Conservation (phyloP, 2,797 vertebrate genomes). For the Lacerta agilis region DNA sequence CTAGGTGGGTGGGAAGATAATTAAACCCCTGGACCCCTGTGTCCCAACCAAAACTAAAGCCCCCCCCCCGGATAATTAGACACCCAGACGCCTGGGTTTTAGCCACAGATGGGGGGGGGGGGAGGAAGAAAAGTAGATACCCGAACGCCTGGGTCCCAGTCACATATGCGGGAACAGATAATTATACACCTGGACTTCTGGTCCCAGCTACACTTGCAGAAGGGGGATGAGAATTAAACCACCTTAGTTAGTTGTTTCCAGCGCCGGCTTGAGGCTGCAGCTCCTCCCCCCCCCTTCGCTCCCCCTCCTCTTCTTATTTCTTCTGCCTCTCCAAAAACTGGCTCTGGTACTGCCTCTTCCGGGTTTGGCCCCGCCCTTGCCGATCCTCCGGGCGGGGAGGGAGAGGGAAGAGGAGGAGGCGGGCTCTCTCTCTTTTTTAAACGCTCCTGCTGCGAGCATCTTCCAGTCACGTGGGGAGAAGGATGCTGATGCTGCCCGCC, state of each 20-base stretch:
- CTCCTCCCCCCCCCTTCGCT: no score
- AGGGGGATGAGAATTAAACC: no score
- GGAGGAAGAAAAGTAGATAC: neutral
- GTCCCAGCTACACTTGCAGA: neutral
- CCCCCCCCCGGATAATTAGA: neutral
- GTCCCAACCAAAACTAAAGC: neutral
- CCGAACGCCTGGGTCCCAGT: neutral
- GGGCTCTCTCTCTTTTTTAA: neutral
- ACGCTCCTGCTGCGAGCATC: neutral
- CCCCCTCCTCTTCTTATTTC: neutral
- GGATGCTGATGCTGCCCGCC: neutral
- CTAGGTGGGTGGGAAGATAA: neutral
- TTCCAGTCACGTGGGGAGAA: neutral
- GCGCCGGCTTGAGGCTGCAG: neutral
- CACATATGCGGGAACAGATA: neutral
- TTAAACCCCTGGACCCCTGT: neutral
- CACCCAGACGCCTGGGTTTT: neutral
- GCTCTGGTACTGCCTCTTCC: constrained; percentile 17
- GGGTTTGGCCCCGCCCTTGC: constrained; percentile 8
- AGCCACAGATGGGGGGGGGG: neutral
- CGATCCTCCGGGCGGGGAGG: neutral
- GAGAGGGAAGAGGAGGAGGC: neutral
- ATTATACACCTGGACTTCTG: neutral
- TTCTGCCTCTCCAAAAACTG: neutral
- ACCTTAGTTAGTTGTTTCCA: neutral